A percentile compares a stretch with the other conserved stretches of the same genome.
Conservation (phyloP, 2,113 vertebrate genomes). For the Sarotherodon lohbergeri region DNA sequence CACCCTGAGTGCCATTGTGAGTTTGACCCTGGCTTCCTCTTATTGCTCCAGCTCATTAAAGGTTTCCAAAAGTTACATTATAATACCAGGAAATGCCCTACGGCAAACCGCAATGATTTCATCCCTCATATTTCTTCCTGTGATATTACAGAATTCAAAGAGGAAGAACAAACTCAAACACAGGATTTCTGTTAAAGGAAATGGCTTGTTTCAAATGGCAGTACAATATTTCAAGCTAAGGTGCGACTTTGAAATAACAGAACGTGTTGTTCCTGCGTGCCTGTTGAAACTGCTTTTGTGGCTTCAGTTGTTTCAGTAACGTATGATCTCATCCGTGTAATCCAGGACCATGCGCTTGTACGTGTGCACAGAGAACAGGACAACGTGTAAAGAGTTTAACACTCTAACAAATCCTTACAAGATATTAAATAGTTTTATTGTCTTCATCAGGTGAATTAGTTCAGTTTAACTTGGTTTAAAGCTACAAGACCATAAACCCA, state of each 20-base stretch:
- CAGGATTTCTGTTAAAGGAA: constrained; percentile 23
- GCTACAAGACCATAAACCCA: background rate
- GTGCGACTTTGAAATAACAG: background rate
- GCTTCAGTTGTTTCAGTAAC: background rate
- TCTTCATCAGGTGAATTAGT: background rate
- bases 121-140: background rate
- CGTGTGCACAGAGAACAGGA: background rate
- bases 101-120: background rate
- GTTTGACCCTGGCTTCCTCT: constrained; percentile 25
- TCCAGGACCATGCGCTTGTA: background rate
- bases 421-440: background rate
- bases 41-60: constrained; percentile 7
- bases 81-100: constrained; percentile 24
- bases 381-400: background rate
- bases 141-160: background rate
- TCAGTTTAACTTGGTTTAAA: background rate
- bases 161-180: constrained; percentile 33
- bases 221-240: background rate
- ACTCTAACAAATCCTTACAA: background rate
- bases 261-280: background rate
- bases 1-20: background rate
- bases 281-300: background rate
- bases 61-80: background rate
- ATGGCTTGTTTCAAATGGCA: background rate
- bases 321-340: background rate